phyloP scores from a whole-genome alignment of 2,113 vertebrate species.

The Gymnobelideus leadbeateri region DNA sequence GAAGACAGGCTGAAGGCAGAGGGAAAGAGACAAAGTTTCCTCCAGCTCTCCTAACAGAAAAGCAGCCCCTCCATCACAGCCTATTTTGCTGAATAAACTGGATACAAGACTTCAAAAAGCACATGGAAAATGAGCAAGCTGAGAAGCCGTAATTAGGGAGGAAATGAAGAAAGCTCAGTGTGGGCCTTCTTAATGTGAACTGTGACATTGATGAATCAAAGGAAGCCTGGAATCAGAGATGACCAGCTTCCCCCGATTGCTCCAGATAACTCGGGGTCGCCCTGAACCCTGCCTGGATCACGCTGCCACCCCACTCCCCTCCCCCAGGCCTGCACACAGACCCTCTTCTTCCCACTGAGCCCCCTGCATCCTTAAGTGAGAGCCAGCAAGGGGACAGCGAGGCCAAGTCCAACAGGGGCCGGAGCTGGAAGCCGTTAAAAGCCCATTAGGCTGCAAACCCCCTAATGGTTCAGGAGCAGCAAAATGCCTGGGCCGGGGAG shows the following conservation, averaged over 20 bases:
- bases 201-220: constrained; percentile 86
- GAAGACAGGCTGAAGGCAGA: constrained; percentile 15
- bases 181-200: constrained; percentile 82
- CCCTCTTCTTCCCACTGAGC: constrained; percentile 64
- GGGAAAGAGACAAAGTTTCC: constrained; percentile 29
- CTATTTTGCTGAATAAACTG: constrained; percentile 81
- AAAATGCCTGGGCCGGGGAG: constrained; percentile 11
- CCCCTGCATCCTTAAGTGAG: constrained; percentile 52
- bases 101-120: constrained; percentile 77
- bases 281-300: constrained; percentile 63
- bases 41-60: constrained; percentile 53
- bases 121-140: constrained; percentile 78
- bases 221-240: constrained; percentile 83
- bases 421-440: constrained; percentile 50
- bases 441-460: neutral
- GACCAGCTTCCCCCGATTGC: constrained; percentile 81
- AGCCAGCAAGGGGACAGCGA: constrained; percentile 64
- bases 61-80: constrained; percentile 45
- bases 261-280: constrained; percentile 78
- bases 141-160: constrained; percentile 84
- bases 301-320: too few relatives aligned
- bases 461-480: constrained; percentile 39
- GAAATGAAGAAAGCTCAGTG: constrained; percentile 85
- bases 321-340: neutral
- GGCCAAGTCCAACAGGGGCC: constrained; percentile 66